Evolutionary conservation across 2,888 invertebrate species (phyloP).

Genomic region (Thereva nobilitata): DNA sequence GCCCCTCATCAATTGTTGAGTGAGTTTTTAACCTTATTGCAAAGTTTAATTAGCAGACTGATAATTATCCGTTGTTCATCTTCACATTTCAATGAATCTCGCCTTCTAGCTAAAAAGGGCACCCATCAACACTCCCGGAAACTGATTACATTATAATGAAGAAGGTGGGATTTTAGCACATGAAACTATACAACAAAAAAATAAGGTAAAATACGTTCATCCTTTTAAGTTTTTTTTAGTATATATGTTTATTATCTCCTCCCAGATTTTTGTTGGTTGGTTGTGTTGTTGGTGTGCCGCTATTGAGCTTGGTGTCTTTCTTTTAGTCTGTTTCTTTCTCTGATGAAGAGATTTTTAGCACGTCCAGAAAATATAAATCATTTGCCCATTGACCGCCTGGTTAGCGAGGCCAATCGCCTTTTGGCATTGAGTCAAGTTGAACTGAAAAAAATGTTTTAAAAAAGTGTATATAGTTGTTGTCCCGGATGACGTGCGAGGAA

Average conservation of each 20-base stretch:
- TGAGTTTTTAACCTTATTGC: neutral
- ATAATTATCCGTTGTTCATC: slow-evolving; percentile 32
- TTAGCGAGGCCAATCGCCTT: slow-evolving; percentile 34
- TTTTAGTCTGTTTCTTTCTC: slow-evolving; percentile 10
- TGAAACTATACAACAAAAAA: too few species aligned
- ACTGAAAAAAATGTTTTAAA: neutral
- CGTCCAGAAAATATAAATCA: slow-evolving; percentile 33
- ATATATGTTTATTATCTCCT: too few species aligned
- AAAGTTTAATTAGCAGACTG: slow-evolving; percentile 34
- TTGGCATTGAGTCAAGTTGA: slow-evolving; percentile 33
- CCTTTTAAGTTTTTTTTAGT: too few species aligned
- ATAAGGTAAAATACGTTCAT: too few species aligned
- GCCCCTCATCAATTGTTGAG: too few species aligned
- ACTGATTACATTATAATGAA: too few species aligned
- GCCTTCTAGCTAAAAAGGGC: neutral
- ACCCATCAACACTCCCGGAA: neutral
- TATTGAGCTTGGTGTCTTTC: slow-evolving; percentile 14
- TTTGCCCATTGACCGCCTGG: slow-evolving; percentile 14
- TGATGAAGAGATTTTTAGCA: slow-evolving; percentile 25
- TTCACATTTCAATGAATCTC: slow-evolving; percentile 22
- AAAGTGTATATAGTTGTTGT: too few species aligned
- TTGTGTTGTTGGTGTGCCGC: neutral
- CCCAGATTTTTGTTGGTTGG: too few species aligned
- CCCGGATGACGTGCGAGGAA: too few species aligned
- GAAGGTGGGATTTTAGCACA: too few species aligned